phyloP scores from a whole-genome alignment of 2,888 invertebrate species.

The Crematogaster levior region DNA sequence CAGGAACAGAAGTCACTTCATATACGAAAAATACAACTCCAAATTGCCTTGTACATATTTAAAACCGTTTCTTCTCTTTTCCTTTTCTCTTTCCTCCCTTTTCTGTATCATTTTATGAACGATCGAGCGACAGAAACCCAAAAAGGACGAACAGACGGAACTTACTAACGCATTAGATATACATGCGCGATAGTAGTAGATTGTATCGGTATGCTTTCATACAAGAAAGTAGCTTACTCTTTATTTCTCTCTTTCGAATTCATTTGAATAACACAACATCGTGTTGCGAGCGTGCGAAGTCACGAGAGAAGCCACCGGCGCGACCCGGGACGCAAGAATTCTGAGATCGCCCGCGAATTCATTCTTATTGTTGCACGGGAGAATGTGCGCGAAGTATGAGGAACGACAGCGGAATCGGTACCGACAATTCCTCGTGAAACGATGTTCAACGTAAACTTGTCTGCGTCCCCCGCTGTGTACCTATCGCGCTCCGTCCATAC shows the following conservation, averaged over 20 bases:
- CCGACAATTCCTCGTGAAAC: constrained; percentile 30
- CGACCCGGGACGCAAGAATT: constrained; percentile 59
- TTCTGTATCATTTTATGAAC: constrained; percentile 19
- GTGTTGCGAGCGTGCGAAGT: constrained; percentile 48
- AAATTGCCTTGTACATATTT: not conserved
- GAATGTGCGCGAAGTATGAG: constrained; percentile 22
- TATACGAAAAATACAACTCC: not conserved
- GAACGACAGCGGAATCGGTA: constrained; percentile 15
- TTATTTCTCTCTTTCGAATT: constrained; percentile 56
- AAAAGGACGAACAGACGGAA: constrained; percentile 58
- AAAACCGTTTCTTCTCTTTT: not conserved
- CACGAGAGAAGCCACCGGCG: constrained; percentile 58
- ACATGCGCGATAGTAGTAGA: constrained; percentile 77
- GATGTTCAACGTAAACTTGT: constrained; percentile 38
- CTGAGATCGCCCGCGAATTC: constrained; percentile 54
- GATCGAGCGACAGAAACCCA: constrained; percentile 26
- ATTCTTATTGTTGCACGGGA: constrained; percentile 29
- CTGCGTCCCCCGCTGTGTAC: constrained; percentile 13
- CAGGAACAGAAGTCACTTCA: not conserved
- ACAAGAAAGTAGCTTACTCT: constrained; percentile 57
- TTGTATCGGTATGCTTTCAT: constrained; percentile 76
- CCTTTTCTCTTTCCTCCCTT: no score
- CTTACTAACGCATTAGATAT: constrained; percentile 78
- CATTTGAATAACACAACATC: constrained; percentile 77
- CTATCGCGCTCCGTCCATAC: not conserved